A percentile compares a stretch with the other conserved stretches of the same genome.
These are phyloP conservation scores for Agrotis clavis DNA, from an alignment of 2,888 invertebrate genomes.

Conservation along the genomic window DNA sequence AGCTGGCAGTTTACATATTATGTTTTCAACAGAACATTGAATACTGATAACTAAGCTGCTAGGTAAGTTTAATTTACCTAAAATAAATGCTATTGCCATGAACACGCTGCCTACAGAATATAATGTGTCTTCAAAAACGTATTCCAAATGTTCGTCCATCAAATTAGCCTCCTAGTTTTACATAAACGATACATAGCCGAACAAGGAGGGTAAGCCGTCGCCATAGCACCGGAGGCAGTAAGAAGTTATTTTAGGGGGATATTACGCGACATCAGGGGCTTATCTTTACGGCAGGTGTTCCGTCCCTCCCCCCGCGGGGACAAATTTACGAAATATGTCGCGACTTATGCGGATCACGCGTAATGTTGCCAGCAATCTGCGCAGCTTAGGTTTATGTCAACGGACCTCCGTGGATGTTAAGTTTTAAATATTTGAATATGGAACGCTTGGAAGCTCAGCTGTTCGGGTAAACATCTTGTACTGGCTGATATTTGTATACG, in stretches of 20 bases:
- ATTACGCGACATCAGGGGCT: slow-evolving; percentile 89
- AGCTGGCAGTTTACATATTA: no score
- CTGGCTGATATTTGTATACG: no score
- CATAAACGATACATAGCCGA: slow-evolving; percentile 75
- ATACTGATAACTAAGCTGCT: no score
- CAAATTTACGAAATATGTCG: slow-evolving; percentile 89
- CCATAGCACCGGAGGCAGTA: slow-evolving; percentile 89
- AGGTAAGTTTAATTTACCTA: no score
- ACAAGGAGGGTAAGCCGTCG: slow-evolving; percentile 79
- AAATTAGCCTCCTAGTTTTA: slow-evolving; percentile 67
- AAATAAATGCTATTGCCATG: no score
- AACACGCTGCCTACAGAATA: no score
- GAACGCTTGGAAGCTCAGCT: not conserved
- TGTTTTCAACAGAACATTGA: no score
- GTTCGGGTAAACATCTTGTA: not conserved
- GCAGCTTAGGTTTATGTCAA: slow-evolving; percentile 64
- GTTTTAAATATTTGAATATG: slow-evolving; percentile 30
- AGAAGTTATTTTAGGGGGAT: slow-evolving; percentile 91
- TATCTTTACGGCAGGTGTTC: slow-evolving; percentile 91
- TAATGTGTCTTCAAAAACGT: not conserved
- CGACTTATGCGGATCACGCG: slow-evolving; percentile 87
- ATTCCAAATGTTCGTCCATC: slow-evolving; percentile 30
- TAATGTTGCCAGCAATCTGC: slow-evolving; percentile 70
- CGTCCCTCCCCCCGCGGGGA: slow-evolving; percentile 78
- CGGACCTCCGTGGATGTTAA: slow-evolving; percentile 49